Base-by-base conservation (phyloP, 2,797 vertebrate genomes). In the Percopsis omiscomaycus region DNA sequence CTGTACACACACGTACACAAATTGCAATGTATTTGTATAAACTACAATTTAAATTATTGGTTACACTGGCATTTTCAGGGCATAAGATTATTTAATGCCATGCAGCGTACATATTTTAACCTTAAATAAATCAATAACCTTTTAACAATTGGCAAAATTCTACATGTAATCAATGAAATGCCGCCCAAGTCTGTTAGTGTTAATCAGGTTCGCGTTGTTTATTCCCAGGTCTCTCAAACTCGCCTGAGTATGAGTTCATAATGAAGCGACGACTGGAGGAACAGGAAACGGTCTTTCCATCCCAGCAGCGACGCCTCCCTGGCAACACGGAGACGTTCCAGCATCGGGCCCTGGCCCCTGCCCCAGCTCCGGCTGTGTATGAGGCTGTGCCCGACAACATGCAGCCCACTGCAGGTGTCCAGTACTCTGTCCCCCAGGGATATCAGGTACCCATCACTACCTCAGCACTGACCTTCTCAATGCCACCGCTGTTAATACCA, bases 261-360 rank as follows among this genome's bases (percentile, higher is more conserved):
- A 99, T 99, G 98, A 99, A 99, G 95, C 94, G 97, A 30, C 95
- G 96, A 84, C 89, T 95, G 94, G 97, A 99, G 86, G 98, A 99
- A 89, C 96, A 98, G 94, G 97, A 99, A 91, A 93, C 96, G 28
- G 93, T 95, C 85, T 96, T 98, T 66, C 93, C 94, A 65, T 91
- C 96, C 73, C 96, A 98, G 92, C 96, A 98, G 91, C 95, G 88
- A 69, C 86, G 90, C 75, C 88, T 89, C 49, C 78, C 88, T 61
- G 86, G 93, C 86, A 94, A 89, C 89, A 84, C 93, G 0, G 97
- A 99, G 79, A 88, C 93, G 71, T 98, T 98, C 84, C 94, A 95
- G 73, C 97, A 98, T 89, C 96, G 96, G 59, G 93, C 95, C 84
- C 94, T 96, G 8, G 94, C 96, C 73, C 94, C 98, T 2, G 95